A percentile compares a stretch with the other conserved stretches of the same genome.
These are phyloP conservation scores for Arizona elegans DNA, from an alignment of 2,113 vertebrate genomes.

Conservation along the genomic window DNA sequence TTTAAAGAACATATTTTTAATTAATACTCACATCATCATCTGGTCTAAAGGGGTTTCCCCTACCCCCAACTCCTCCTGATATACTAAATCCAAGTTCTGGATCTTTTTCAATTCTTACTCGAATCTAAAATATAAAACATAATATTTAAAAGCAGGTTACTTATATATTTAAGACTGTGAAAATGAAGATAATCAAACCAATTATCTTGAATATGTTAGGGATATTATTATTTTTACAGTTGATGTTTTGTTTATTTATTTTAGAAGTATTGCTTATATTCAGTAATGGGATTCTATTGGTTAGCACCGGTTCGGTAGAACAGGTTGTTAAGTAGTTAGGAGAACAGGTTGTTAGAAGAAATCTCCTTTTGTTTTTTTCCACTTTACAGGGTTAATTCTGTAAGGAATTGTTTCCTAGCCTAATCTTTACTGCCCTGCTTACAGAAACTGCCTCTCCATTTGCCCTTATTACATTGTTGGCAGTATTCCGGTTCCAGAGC, in stretches of 20 bases:
- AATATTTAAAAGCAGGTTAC: not conserved
- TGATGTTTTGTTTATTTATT: not conserved
- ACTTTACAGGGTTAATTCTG: no score
- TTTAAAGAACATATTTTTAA: slow-evolving; percentile 30
- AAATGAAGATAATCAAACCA: not conserved
- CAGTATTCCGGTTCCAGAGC: no score
- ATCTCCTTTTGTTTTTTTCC: no score
- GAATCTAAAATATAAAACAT: slow-evolving; percentile 73
- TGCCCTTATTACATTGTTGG: no score
- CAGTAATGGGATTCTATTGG: no score
- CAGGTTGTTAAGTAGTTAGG: no score
- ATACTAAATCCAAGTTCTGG: slow-evolving; percentile 99
- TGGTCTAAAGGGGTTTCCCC: slow-evolving; percentile 93
- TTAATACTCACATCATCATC: slow-evolving; percentile 87
- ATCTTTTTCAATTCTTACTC: slow-evolving; percentile 92
- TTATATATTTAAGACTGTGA: not conserved
- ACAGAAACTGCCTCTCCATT: no score
- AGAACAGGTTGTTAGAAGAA: no score
- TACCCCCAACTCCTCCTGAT: slow-evolving; percentile 94
- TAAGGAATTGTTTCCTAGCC: no score
- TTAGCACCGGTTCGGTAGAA: no score
- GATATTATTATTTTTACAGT: not conserved
- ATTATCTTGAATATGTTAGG: not conserved
- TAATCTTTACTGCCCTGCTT: no score
- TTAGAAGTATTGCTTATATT: not conserved